Evolutionary conservation across 1,140 invertebrate genomes (phyloP), one percentile per base, ranked within the genome.

Genomic region (Hycleus cichorii): DNA sequence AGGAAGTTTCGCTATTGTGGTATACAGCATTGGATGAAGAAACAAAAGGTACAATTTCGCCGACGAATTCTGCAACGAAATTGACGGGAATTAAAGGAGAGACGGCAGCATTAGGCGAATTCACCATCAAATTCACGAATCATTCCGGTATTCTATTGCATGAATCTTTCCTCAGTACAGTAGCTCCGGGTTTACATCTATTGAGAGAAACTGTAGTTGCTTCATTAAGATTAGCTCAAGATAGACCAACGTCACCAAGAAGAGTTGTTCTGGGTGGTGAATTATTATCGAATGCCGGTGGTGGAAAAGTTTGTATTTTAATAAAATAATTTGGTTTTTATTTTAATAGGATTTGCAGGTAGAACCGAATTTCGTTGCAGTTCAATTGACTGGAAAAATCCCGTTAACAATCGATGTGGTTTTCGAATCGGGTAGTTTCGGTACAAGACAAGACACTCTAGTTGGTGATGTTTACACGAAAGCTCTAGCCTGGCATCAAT

Each of bases 391-490:
- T 2, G 85, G 84, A 0, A 85, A 84, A 65, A 77, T 90, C 2
- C 92, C 93, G 0, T 91, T 94, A 67, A 81, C 86, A 24, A 76
- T 97, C 55, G 93, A 97, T 70, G 77, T 96, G 0, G 82, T 87
- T 7, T 97, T 88, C 72, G 88, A 94, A 65, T 91, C 89, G 0
- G 84, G 80, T 1, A 88, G 79, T 78, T 82, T 80, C 61, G 69
- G 72, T 1, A 75, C 80, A 53, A 74, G 83, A 49, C 75, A 74
- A 1, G 74, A 80, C 39, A 77, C 76, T 58, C 71, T 90, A 11
- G 73, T 74, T 8, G 87, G 86, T 4, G 72, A 85, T 6, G 72
- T 75, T 2, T 92, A 86, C 61, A 80, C 83, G 6, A 73, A 77
- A 12, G 74, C 79, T 9, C 66, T 96, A 18, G 67, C 77, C n/a